phyloP scores from a whole-genome alignment of 2,113 vertebrate species.

The Amphiprion ocellaris region DNA sequence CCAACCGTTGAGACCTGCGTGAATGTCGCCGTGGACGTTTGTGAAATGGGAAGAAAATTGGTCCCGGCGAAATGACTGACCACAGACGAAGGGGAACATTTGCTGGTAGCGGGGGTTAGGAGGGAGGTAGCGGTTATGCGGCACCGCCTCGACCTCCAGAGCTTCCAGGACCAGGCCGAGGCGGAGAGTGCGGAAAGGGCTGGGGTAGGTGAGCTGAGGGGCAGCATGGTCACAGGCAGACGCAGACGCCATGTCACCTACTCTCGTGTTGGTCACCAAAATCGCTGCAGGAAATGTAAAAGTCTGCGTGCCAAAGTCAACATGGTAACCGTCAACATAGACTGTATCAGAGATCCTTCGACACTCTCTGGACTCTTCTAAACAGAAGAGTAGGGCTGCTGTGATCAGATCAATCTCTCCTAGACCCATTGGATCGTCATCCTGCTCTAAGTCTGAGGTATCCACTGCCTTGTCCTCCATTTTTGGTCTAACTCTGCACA shows the following conservation, averaged over 20 bases:
- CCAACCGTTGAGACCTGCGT: constrained; percentile 98
- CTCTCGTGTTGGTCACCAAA: constrained; percentile 95
- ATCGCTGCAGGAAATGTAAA: constrained; percentile 97
- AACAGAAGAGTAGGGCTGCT: constrained; percentile 94
- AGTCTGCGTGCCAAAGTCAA: constrained; percentile 96
- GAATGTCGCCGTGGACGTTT: constrained; percentile 97
- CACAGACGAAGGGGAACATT: constrained; percentile 98
- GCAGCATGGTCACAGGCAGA: constrained; percentile 97
- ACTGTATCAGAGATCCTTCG: constrained; percentile 94
- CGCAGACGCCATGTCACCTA: constrained; percentile 97
- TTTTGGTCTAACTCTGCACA: constrained; percentile 82
- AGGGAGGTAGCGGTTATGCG: constrained; percentile 71
- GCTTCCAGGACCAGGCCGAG: constrained; percentile 94
- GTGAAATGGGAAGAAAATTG: constrained; percentile 98
- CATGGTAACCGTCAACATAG: constrained; percentile 87
- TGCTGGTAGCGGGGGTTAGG: constrained; percentile 74
- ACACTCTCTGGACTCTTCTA: constrained; percentile 95
- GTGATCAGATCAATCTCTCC: constrained; percentile 96
- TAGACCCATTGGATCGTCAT: constrained; percentile 94
- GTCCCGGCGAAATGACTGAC: constrained; percentile 95
- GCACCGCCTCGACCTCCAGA: constrained; percentile 79
- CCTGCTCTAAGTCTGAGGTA: constrained; percentile 93
- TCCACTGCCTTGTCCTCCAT: constrained; percentile 95
- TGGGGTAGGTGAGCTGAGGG: constrained; percentile 95
- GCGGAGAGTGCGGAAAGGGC: constrained; percentile 94